Conservation (phyloP, 1,140 invertebrate species). For the Diachasma alloeum region DNA sequence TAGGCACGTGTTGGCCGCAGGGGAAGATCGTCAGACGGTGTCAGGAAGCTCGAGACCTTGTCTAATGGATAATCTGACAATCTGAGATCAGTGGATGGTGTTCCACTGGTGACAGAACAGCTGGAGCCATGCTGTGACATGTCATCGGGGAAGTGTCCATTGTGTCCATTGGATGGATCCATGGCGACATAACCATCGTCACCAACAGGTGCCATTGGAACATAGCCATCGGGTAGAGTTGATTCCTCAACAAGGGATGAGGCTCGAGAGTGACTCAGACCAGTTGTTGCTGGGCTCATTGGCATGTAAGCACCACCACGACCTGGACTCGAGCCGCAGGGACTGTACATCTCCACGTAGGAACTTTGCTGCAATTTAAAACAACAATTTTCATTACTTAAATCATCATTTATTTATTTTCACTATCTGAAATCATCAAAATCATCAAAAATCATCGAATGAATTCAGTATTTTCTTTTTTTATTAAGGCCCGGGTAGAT, state of each 20-base stretch:
- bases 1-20: slow-evolving; percentile 80
- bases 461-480: too few relatives aligned
- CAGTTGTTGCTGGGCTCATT: slow-evolving; percentile 66
- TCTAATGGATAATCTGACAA: slow-evolving; percentile 74
- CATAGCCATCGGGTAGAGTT: slow-evolving; percentile 67
- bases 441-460: too few relatives aligned
- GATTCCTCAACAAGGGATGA: slow-evolving; percentile 57
- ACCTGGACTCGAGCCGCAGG: slow-evolving; percentile 62
- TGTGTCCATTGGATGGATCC: slow-evolving; percentile 63
- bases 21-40: slow-evolving; percentile 68
- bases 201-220: slow-evolving; percentile 70
- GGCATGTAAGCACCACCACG: slow-evolving; percentile 63
- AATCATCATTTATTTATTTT: too few relatives aligned
- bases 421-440: too few relatives aligned
- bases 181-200: slow-evolving; percentile 74
- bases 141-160: slow-evolving; percentile 60
- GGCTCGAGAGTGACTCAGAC: slow-evolving; percentile 50
- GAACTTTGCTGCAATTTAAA: slow-evolving; percentile 59
- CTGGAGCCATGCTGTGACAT: slow-evolving; percentile 70
- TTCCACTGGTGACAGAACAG: slow-evolving; percentile 79
- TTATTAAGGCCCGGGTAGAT: too few relatives aligned
- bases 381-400: too few relatives aligned
- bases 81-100: slow-evolving; percentile 70
- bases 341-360: slow-evolving; percentile 70
- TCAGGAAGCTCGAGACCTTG: slow-evolving; percentile 72